Evolutionary conservation across 2,113 vertebrate genomes (phyloP), one percentile per base, ranked within the genome.

Genomic region (Mesitornis unicolor): DNA sequence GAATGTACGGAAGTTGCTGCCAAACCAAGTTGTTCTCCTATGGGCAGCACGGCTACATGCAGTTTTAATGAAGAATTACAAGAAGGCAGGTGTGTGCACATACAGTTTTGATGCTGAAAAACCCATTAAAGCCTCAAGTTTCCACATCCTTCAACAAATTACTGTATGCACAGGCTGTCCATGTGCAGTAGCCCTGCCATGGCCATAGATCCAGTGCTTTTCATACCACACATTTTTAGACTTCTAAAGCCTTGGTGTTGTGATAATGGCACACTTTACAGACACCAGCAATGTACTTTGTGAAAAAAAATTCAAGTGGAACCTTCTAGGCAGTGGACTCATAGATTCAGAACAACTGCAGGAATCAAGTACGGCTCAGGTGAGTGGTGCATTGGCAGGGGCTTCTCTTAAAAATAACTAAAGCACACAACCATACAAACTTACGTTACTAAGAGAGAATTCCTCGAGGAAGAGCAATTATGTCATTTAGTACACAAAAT

Each of bases 391-490:
- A n/a, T 5, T 95, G 89, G 64, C 94, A 95, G 56, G 24, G 38
- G 40, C 84, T 95, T 95, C 93, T 75, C 89, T 87, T 60, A 51
- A 82, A 31, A 73, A 82, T 25, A 93, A 29, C 45, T 74, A 53
- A 70, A 94, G 64, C 77, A 95, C 36, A 64, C 50, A 77, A 51
- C 57, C 64, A 48, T 33, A 21, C 38, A 75, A 63, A 22, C 84
- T 89, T 38, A 63, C 5, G 21, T 60, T 84, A 35, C 29, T 21
- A 40, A 53, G 71, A 69, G 42, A 51, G 68, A 89, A 92, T 74
- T 97, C 95, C 96, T 82, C 6, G 10, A 65, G 94, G 92, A 96
- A 91, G 50, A 65, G 71, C 93, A 92, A 97, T 96, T 96, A 95
- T 75, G 25, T 36, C 40, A 50, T 82, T 92, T 94, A 97, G 80